A percentile compares a stretch with the other conserved stretches of the same genome.
Evolutionary conservation across 2,797 vertebrate genomes (phyloP).

Genomic region (Bovichtus diacanthus): DNA sequence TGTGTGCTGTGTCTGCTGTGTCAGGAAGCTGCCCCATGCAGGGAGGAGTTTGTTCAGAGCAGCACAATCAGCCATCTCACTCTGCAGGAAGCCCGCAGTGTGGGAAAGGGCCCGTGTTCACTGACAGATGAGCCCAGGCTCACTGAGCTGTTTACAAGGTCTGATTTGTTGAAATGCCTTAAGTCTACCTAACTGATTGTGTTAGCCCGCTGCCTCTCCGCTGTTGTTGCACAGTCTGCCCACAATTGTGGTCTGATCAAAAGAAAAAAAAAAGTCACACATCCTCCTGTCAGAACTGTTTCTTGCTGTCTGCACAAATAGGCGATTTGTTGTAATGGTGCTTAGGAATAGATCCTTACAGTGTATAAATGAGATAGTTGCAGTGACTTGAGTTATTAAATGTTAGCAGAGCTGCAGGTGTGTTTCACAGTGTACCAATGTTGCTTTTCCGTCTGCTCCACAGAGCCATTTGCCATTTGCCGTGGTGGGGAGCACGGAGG

Average conservation of each 20-base stretch:
- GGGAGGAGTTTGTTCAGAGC: constrained; percentile 37
- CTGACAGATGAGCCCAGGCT: constrained; percentile 48
- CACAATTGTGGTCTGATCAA: neutral
- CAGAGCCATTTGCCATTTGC: constrained; percentile 98
- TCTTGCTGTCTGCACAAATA: constrained; percentile 2
- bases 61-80: constrained; percentile 50
- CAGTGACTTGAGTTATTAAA: neutral
- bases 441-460: constrained; percentile 48
- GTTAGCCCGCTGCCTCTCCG: constrained; percentile 10
- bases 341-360: neutral
- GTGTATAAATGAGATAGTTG: neutral
- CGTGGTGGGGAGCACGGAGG: constrained; percentile 97
- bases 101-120: constrained; percentile 62
- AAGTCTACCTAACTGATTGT: constrained; percentile 20
- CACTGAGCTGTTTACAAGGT: constrained; percentile 32
- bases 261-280: neutral
- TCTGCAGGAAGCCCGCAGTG: constrained; percentile 69
- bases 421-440: neutral
- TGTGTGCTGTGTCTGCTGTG: constrained; percentile 56
- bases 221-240: constrained; percentile 10
- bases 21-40: constrained; percentile 57
- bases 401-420: constrained; percentile 1
- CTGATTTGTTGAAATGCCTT: constrained; percentile 33
- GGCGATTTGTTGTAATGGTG: neutral
- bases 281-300: neutral